These are phyloP conservation scores for Cyanoderma ruficeps DNA, from an alignment of 2,113 vertebrate genomes.

Conservation along the genomic window DNA sequence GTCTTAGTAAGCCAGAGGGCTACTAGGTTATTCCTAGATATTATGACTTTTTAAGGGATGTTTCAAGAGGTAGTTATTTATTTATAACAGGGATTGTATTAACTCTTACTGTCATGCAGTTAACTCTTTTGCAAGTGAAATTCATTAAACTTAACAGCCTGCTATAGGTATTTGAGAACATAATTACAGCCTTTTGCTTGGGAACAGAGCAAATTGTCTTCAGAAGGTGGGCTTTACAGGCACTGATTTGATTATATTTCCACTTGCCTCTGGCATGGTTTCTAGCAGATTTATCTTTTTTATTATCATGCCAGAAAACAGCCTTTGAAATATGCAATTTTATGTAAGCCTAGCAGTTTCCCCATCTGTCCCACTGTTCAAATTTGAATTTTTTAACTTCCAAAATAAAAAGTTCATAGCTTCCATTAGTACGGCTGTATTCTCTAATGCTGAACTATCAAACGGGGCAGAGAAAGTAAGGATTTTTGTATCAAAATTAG, in stretches of 20 bases:
- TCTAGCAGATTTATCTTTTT: constrained; percentile 16
- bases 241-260: constrained; percentile 8
- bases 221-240: constrained; percentile 15
- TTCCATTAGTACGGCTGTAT: not conserved
- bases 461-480: not conserved
- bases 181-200: constrained; percentile 5
- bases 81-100: not conserved
- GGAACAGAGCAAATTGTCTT: not conserved
- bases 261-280: constrained; percentile 39
- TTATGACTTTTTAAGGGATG: not conserved
- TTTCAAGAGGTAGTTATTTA: not conserved
- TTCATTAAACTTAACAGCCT: not conserved
- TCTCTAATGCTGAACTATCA: not conserved
- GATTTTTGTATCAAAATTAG: not conserved
- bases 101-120: not conserved
- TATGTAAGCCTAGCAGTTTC: constrained; percentile 13
- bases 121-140: not conserved
- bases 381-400: constrained; percentile 7
- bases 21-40: not conserved
- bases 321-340: constrained; percentile 36
- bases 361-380: constrained; percentile 40
- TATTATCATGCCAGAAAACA: constrained; percentile 25
- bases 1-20: not conserved
- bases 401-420: not conserved
- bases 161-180: not conserved